Evolutionary conservation across 2,888 invertebrate genomes (phyloP).

Genomic region (Tanypteryx hageni): DNA sequence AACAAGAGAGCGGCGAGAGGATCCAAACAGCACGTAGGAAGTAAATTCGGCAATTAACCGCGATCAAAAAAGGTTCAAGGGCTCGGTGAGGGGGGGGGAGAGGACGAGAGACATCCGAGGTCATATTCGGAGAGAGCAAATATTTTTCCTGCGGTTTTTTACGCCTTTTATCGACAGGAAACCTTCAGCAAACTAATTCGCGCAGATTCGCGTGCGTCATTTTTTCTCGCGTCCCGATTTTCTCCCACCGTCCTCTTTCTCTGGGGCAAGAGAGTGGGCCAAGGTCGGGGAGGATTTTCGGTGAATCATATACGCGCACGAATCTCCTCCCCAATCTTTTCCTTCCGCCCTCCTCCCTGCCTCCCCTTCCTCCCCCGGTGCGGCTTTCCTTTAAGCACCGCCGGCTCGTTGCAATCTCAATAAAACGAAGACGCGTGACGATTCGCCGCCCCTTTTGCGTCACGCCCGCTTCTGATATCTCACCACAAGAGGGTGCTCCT

Average conservation of each 20-base stretch:
- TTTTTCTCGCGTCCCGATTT: neutral
- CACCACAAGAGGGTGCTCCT: too few species aligned
- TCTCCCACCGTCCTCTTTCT: neutral
- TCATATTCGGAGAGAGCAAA: neutral
- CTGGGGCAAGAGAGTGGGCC: conserved; percentile 32
- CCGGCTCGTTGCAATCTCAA: too few species aligned
- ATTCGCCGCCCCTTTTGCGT: too few species aligned
- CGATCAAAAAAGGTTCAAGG: neutral
- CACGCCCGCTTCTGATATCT: too few species aligned
- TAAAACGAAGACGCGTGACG: too few species aligned
- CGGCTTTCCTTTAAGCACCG: too few species aligned
- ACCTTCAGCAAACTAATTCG: neutral
- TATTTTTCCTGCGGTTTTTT: neutral
- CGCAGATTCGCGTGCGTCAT: neutral
- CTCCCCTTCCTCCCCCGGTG: too few species aligned
- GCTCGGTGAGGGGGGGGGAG: too few species aligned
- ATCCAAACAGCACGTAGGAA: neutral
- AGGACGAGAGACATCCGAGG: neutral
- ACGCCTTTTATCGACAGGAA: neutral
- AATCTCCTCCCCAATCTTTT: neutral
- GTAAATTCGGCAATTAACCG: neutral
- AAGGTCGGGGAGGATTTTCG: conserved; percentile 26
- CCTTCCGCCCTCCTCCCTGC: too few species aligned
- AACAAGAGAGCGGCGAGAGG: neutral
- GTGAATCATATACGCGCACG: conserved; percentile 1